Base-by-base conservation (phyloP, 2,113 vertebrate genomes). In the Pangasianodon hypophthalmus region DNA sequence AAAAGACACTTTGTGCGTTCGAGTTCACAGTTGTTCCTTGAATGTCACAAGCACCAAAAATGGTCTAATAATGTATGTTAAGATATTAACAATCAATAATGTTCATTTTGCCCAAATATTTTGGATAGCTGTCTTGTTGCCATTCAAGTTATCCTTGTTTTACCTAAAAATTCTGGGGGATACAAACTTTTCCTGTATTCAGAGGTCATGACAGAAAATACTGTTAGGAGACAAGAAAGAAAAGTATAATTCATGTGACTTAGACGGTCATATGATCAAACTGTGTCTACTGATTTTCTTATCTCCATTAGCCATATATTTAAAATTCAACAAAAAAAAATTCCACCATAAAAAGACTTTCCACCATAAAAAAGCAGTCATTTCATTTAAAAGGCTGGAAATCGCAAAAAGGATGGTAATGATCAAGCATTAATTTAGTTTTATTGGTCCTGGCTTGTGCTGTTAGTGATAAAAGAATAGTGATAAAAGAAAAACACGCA, bases 391-490 rank as follows among this genome's bases (percentile, higher is more conserved):
- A 87, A 32, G 21, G 60, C 19, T 69, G 11, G 46, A 54, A 81
- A 69, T 83, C 24, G 2, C 62, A 56, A 56, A 56, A 88, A 29
- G 62, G 46, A 77, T 88, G n/a, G 46, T 62, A 62, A 88, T 24
- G 3, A 88, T 64, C 58, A 81, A 81, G 87, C 58, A 67, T 64
- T 50, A 52, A 52, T 88, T 60, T 2, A 6, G 10, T 52, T 88
- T 81, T 81, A 81, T n/a, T 81, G 29, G 56, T 64, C 10, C n/a
- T 88, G 56, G 56, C 41, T 52, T 37, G 44, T 6, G 60, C 5
- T 79, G 52, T 50, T 69, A 32, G 18, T 41, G 18, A 73, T 44
- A 41, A 73, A 73, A 19, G 32, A 58, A 87, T 75, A 54, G 32
- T 56, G 19, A 56, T 84, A 86, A 86, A 69, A 37, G 48, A 67